Evolutionary conservation across 2,113 vertebrate species (phyloP).

Genomic region (Choloepus hoffmanni): DNA sequence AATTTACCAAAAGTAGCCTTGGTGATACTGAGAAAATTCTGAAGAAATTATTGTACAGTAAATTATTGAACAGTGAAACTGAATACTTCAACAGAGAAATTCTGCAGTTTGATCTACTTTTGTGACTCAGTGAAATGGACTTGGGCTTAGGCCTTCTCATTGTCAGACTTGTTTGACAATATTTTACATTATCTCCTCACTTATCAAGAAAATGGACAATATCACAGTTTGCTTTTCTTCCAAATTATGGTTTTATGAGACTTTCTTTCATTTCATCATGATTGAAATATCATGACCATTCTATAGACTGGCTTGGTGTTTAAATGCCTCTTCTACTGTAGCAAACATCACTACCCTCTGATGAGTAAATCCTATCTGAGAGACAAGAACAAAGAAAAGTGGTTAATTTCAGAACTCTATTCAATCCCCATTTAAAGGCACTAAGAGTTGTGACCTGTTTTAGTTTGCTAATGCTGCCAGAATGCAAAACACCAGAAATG

Average conservation of each 20-base stretch:
- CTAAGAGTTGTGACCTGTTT: neutral
- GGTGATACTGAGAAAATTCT: neutral
- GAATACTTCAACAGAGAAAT: conserved; percentile 47
- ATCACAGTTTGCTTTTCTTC: neutral
- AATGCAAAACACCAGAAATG: no score
- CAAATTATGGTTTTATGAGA: conserved; percentile 34
- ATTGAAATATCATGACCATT: neutral
- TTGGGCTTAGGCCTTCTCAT: neutral
- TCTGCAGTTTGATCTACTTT: neutral
- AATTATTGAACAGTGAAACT: conserved; percentile 53
- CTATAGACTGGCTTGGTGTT: neutral
- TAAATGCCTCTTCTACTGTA: neutral
- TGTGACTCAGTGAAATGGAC: neutral
- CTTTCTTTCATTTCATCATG: conserved; percentile 15
- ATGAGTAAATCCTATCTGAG: neutral
- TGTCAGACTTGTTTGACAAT: neutral
- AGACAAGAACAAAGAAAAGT: conserved; percentile 1
- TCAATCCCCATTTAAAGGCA: neutral
- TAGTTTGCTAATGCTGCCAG: no score
- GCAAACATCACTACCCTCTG: neutral
- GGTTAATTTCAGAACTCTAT: conserved; percentile 25
- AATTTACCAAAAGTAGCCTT: neutral
- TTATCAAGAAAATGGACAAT: conserved; percentile 16
- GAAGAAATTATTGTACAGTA: neutral
- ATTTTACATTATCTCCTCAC: neutral